Conservation (phyloP, 2,113 vertebrate genomes). For the Austrofundulus limnaeus region DNA sequence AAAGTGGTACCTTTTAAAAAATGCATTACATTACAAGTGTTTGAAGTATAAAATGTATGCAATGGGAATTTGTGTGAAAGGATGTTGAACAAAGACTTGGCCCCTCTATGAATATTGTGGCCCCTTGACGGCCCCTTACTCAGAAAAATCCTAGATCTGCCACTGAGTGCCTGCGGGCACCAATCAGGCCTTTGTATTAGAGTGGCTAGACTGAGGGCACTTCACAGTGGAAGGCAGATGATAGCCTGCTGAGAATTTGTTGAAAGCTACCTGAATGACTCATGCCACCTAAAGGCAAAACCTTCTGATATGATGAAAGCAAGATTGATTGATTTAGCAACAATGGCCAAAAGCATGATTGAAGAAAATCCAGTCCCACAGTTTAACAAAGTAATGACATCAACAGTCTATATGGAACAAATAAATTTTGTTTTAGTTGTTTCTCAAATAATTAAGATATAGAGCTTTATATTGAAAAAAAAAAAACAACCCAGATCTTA, state of each 20-base stretch:
- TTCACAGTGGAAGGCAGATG: neutral
- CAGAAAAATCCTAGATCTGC: too few species aligned
- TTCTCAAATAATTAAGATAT: too few species aligned
- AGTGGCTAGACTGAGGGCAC: neutral
- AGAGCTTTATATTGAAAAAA: too few species aligned
- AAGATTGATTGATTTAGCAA: neutral
- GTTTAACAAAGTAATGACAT: neutral
- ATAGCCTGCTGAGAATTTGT: neutral
- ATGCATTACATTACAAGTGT: too few species aligned
- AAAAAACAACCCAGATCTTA: too few species aligned
- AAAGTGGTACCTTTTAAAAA: too few species aligned
- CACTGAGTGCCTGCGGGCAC: slow-evolving; percentile 6
- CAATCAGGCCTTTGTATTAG: neutral
- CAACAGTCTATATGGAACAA: neutral
- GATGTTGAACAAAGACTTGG: too few species aligned
- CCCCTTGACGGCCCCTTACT: too few species aligned
- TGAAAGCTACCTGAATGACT: neutral
- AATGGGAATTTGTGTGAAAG: too few species aligned
- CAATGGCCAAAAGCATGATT: neutral
- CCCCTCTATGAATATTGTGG: too few species aligned
- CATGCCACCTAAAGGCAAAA: neutral
- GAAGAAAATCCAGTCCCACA: neutral
- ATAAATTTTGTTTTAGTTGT: neutral
- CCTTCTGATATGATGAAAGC: neutral
- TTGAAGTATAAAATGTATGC: too few species aligned